Conservation (phyloP, 2,113 vertebrate genomes). For the Parus major region DNA sequence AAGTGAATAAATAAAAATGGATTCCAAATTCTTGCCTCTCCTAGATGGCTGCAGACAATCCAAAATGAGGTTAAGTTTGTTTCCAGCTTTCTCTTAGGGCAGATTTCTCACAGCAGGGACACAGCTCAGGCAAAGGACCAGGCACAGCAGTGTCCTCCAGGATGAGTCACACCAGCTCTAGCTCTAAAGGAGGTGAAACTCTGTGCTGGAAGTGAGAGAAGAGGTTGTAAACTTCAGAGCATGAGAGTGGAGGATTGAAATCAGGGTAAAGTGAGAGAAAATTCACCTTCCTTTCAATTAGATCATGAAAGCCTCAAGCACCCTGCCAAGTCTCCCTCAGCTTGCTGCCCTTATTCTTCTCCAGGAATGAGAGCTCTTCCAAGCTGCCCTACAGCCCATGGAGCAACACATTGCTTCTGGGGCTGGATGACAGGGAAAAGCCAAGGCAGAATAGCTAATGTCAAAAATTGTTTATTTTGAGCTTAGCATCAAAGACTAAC, state of each 20-base stretch:
- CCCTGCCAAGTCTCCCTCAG: not conserved
- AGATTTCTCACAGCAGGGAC: conserved; percentile 1
- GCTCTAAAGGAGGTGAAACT: not conserved
- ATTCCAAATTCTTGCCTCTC: not conserved
- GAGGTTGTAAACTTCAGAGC: not conserved
- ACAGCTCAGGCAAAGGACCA: not conserved
- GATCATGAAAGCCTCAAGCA: not conserved
- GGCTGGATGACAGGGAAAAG: not conserved
- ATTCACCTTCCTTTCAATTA: conserved; percentile 15
- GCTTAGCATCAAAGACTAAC: not conserved
- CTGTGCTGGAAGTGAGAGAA: not conserved
- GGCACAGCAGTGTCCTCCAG: not conserved
- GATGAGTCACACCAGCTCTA: not conserved
- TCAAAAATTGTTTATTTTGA: not conserved
- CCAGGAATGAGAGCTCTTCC: not conserved
- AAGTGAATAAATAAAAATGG: not conserved
- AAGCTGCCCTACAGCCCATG: not conserved
- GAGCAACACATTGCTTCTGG: not conserved
- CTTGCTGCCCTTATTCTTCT: not conserved
- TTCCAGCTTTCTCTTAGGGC: not conserved
- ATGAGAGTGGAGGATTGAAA: not conserved
- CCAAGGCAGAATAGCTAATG: not conserved
- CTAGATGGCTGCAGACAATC: not conserved
- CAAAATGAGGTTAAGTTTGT: not conserved
- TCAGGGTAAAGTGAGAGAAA: conserved; percentile 4